Base-by-base conservation (phyloP, 2,113 vertebrate species). In the Telmatochromis brichardi region DNA sequence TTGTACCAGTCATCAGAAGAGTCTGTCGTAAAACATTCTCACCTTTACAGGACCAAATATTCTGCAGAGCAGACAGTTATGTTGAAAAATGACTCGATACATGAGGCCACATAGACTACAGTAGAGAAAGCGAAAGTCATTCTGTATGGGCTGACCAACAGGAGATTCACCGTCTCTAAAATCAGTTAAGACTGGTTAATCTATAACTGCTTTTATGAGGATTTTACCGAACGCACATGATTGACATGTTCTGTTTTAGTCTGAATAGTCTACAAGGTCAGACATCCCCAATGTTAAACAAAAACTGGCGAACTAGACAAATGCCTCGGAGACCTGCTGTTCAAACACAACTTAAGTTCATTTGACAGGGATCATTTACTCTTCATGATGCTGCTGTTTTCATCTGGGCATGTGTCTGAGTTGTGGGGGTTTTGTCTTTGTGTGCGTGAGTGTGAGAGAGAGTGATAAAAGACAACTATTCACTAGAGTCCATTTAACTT, bases 401-500 rank as follows among this genome's bases (percentile, higher is more conserved):
- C 55, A 90, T 90, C 28, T 65, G 47, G 42, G 54, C 88, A 55
- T 13, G 58, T 81, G 81, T 88, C 82, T 13, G 81, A 65, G 83
- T 81, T 80, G 65, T 68, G 9, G 88, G 11, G 3, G 1, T 5
- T 54, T n/a, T 37, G 58, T 73, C n/a, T 71, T 71, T 71, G 42
- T 76, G 21, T 86, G 81, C 9, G 68, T 55, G 79, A 80, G 84
- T 88, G 82, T 89, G 58, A 11, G 68, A 73, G 68, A 73, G 40
- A 45, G 68, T 90, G 86, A 89, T 88, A 55, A 90, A 92, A 88
- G 26, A 87, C 87, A 78, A 88, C 91, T 94, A 92, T 96, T 97
- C 92, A 96, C 90, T 90, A 50, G 95, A 92, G 86, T 97, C 97
- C 97, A 97, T 99, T 98, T 99, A 97, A 99, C 97, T 99, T 99